Percentiles rank a stretch among this genome's conserved stretches.
phyloP scores from a whole-genome alignment of 2,888 invertebrate genomes.

The Drosophila basisetae region DNA sequence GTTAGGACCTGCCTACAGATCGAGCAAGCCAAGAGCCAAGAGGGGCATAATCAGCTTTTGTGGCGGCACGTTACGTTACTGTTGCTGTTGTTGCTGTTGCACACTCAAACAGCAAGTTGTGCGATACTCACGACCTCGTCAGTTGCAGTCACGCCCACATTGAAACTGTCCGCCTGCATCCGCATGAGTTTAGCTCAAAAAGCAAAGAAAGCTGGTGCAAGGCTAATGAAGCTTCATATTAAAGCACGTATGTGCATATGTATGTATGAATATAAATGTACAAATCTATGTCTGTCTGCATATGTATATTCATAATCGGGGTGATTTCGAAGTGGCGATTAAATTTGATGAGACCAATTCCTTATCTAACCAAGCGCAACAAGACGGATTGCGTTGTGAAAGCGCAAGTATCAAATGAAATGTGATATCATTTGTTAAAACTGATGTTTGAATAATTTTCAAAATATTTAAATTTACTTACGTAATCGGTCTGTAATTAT shows the following conservation, averaged over 20 bases:
- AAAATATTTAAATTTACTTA: constrained; percentile 5
- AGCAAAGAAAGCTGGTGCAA: constrained; percentile 45
- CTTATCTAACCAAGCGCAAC: constrained; percentile 6
- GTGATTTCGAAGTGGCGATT: constrained; percentile 28
- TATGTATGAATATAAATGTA: background rate
- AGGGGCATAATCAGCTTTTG: constrained; percentile 17
- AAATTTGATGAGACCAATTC: constrained; percentile 28
- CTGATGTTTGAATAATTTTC: background rate
- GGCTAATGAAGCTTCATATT: constrained; percentile 46
- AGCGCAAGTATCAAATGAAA: constrained; percentile 22
- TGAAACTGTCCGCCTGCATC: constrained; percentile 60
- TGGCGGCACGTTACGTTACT: constrained; percentile 11
- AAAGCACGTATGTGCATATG: background rate
- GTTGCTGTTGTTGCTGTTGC: constrained; percentile 13
- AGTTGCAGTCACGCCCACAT: constrained; percentile 62
- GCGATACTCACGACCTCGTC: constrained; percentile 76
- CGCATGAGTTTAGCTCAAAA: constrained; percentile 23
- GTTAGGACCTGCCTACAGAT: constrained; percentile 13
- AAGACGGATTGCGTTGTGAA: constrained; percentile 21
- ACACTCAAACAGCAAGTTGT: constrained; percentile 60
- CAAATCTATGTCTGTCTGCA: constrained; percentile 7
- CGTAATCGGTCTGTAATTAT: background rate
- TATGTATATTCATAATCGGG: constrained; percentile 1
- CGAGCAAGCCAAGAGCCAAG: constrained; percentile 4
- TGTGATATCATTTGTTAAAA: constrained; percentile 4